phyloP scores from a whole-genome alignment of 1,140 invertebrate species.

The Drosophila dunni region DNA sequence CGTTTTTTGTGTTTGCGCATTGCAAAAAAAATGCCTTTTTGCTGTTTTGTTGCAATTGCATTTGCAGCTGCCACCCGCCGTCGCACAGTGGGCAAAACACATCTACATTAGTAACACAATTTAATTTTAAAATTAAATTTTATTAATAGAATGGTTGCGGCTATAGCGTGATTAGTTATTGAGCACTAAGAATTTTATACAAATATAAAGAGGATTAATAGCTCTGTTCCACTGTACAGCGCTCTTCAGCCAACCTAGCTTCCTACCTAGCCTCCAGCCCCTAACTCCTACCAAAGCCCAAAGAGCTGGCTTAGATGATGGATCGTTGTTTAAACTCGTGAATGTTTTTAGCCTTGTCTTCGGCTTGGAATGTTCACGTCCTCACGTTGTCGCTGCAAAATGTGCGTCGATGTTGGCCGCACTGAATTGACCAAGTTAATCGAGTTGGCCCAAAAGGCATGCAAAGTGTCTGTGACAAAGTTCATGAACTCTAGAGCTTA shows the following conservation, averaged over 20 bases:
- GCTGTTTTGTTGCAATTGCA: slow-evolving; percentile 39
- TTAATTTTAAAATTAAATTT: too few relatives aligned
- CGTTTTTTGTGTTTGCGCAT: slow-evolving; percentile 77
- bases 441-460: slow-evolving; percentile 1
- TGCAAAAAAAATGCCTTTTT: slow-evolving; percentile 46
- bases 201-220: too few relatives aligned
- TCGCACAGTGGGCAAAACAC: neutral
- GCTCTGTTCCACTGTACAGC: too few relatives aligned
- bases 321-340: slow-evolving; percentile 72
- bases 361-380: slow-evolving; percentile 38
- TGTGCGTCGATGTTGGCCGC: slow-evolving; percentile 41
- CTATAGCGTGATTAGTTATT: too few relatives aligned
- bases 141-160: too few relatives aligned
- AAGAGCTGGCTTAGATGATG: slow-evolving; percentile 52
- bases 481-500: slow-evolving; percentile 55
- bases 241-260: too few relatives aligned
- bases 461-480: slow-evolving; percentile 49
- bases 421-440: slow-evolving; percentile 11
- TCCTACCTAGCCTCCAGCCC: neutral
- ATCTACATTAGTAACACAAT: too few relatives aligned
- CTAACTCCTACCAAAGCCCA: neutral
- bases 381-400: slow-evolving; percentile 51
- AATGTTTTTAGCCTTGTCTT: slow-evolving; percentile 32
- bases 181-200: too few relatives aligned
- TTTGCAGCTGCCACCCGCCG: slow-evolving; percentile 53